Percentiles rank a stretch among this genome's conserved stretches.
Conservation (phyloP, 2,113 vertebrate genomes). For the Bombycilla garrulus region DNA sequence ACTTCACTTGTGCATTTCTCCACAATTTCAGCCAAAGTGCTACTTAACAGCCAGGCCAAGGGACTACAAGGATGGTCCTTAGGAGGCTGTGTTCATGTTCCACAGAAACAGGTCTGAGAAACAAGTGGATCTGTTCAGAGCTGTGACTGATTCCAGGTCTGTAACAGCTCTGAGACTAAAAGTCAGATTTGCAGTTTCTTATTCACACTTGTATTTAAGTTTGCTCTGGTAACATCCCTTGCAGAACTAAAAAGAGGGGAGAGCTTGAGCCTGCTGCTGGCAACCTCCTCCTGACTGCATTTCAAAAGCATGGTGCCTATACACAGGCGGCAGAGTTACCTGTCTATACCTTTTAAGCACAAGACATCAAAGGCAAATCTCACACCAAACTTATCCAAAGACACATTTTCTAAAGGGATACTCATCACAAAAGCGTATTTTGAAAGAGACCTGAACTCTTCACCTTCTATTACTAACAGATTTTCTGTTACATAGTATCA, state of each 20-base stretch:
- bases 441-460: background rate
- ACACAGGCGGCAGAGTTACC: background rate
- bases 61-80: fast-evolving
- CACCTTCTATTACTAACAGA: background rate
- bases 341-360: background rate
- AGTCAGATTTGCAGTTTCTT: background rate
- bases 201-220: background rate
- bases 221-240: background rate
- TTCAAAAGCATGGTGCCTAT: background rate
- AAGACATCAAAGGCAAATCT: background rate
- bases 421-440: background rate
- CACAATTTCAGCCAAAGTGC: background rate
- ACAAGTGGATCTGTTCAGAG: background rate
- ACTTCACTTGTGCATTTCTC: background rate
- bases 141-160: background rate
- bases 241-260: background rate
- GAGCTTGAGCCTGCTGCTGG: background rate
- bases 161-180: background rate
- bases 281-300: background rate
- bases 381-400: background rate
- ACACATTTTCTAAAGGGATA: background rate
- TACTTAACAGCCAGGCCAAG: background rate
- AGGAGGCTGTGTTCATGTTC: background rate
- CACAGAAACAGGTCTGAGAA: background rate
- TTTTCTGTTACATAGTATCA: background rate